These are phyloP conservation scores for Oryctes rhinoceros DNA, from an alignment of 1,140 invertebrate genomes.

Conservation along the genomic window DNA sequence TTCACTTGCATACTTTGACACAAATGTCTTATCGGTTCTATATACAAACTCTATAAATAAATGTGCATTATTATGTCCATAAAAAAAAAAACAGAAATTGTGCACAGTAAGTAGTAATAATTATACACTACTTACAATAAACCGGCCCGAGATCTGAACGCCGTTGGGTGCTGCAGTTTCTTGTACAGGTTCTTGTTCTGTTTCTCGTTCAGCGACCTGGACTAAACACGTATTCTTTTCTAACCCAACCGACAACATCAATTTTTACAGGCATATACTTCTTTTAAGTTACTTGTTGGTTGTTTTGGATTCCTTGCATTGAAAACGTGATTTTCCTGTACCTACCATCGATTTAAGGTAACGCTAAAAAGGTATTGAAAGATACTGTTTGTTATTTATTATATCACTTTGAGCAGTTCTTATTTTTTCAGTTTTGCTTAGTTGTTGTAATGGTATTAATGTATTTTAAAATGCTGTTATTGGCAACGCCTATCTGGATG, in stretches of 20 bases:
- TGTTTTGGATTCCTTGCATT: neutral
- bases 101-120: constrained; percentile 17
- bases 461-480: no score
- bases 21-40: no score
- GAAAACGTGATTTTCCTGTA: neutral
- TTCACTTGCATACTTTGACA: no score
- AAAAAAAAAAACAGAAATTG: neutral
- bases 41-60: no score
- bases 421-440: no score
- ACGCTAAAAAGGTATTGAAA: no score
- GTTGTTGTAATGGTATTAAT: no score
- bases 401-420: no score
- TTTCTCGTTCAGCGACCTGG: constrained; percentile 32
- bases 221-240: constrained; percentile 35
- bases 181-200: constrained; percentile 35
- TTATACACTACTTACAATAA: constrained; percentile 24
- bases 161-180: constrained; percentile 22
- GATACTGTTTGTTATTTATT: no score
- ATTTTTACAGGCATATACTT: constrained; percentile 12
- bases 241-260: constrained; percentile 19
- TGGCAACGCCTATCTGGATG: no score
- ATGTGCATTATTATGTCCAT: no score
- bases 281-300: neutral
- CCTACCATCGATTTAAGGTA: neutral
- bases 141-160: neutral